Conservation (phyloP, 2,797 vertebrate genomes). For the Oryzias sinensis region DNA sequence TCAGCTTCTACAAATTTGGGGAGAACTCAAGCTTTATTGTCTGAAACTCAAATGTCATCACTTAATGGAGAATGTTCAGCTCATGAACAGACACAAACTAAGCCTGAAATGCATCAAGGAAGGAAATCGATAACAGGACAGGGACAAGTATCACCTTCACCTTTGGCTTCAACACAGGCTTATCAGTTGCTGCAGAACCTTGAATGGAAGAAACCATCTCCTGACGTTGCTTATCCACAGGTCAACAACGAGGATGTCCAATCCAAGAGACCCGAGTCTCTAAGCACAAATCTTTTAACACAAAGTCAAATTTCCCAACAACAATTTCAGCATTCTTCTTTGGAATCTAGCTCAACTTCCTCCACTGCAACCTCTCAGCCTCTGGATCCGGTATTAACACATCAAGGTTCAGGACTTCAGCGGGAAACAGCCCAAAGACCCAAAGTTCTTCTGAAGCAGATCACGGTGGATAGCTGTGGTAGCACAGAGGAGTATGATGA, state of each 20-base stretch:
- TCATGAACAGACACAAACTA: slow-evolving; percentile 13
- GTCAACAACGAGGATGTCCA: slow-evolving; percentile 23
- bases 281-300: slow-evolving; percentile 21
- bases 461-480: slow-evolving; percentile 62
- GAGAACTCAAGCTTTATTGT: slow-evolving; percentile 20
- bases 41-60: slow-evolving; percentile 24
- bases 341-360: slow-evolving; percentile 20
- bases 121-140: slow-evolving; percentile 6
- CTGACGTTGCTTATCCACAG: slow-evolving; percentile 22
- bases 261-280: slow-evolving; percentile 15
- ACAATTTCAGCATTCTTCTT: slow-evolving; percentile 27
- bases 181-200: slow-evolving; percentile 6
- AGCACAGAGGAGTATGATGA: slow-evolving; percentile 54
- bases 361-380: slow-evolving; percentile 22
- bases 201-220: slow-evolving; percentile 4
- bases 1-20: background rate
- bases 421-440: slow-evolving; percentile 29
- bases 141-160: slow-evolving; percentile 14
- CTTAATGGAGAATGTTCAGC: slow-evolving; percentile 8
- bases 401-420: slow-evolving; percentile 37
- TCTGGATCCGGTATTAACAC: slow-evolving; percentile 29
- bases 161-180: slow-evolving; percentile 12
- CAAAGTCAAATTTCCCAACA: slow-evolving; percentile 41
- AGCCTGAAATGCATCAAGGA: slow-evolving; percentile 24
- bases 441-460: slow-evolving; percentile 70